These are phyloP conservation scores for Cetoscarus ocellatus DNA, from an alignment of 2,797 vertebrate species.

Conservation along the genomic window DNA sequence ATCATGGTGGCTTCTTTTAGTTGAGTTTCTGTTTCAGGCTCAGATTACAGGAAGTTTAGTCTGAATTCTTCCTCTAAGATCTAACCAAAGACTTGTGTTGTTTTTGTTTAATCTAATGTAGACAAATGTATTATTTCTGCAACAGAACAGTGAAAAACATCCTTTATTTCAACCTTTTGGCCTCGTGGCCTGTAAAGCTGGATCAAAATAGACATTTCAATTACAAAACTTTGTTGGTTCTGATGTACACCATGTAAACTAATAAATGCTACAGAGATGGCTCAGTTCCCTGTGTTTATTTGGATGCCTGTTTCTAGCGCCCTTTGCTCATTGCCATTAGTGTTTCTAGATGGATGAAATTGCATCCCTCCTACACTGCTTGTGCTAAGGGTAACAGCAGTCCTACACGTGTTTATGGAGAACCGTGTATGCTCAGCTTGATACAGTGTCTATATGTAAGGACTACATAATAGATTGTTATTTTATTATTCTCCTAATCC, in stretches of 20 bases:
- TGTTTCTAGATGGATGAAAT: slow-evolving; percentile 8
- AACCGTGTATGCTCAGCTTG: not conserved
- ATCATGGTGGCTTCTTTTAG: not conserved
- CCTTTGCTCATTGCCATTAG: not conserved
- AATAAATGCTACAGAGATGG: not conserved
- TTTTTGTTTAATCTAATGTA: not conserved
- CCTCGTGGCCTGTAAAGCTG: not conserved
- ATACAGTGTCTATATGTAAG: not conserved
- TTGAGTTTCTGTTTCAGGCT: slow-evolving; percentile 1
- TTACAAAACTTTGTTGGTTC: not conserved
- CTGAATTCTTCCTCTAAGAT: slow-evolving; percentile 5
- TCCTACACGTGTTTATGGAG: not conserved
- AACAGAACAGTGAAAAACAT: not conserved
- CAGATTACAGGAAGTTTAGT: slow-evolving; percentile 8
- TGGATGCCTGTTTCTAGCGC: not conserved
- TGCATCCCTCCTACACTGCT: not conserved
- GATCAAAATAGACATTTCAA: not conserved
- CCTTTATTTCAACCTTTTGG: not conserved
- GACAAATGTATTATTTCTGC: no score
- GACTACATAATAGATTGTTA: not conserved
- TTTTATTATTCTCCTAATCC: no score
- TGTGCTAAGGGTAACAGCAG: slow-evolving; percentile 2
- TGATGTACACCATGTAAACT: slow-evolving; percentile 2
- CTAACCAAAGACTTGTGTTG: not conserved
- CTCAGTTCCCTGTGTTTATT: slow-evolving; percentile 14